Conservation (phyloP, 2,888 invertebrate species). For the Drosophila mettleri region DNA sequence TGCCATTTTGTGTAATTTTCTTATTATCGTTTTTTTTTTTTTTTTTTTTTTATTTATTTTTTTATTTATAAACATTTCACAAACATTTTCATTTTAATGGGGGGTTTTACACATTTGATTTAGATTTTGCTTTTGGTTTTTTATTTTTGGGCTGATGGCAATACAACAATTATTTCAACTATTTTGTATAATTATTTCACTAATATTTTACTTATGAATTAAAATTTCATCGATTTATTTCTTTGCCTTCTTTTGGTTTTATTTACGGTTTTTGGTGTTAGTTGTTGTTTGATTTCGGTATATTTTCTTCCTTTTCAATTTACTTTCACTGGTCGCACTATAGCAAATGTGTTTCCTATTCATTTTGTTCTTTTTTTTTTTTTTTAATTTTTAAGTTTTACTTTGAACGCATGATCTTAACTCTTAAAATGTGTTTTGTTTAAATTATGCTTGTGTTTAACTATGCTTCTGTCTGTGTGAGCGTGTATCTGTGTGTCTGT, state of each 20-base stretch:
- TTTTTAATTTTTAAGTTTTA: slow-evolving; percentile 29
- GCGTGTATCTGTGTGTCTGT: slow-evolving; percentile 15
- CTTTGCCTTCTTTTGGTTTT: slow-evolving; percentile 27
- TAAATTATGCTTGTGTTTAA: slow-evolving; percentile 26
- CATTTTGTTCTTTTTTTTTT: not conserved
- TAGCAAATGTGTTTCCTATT: slow-evolving; percentile 53
- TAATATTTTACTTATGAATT: slow-evolving; percentile 59
- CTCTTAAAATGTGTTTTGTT: slow-evolving; percentile 24
- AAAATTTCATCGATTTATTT: slow-evolving; percentile 38
- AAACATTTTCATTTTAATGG: slow-evolving; percentile 66
- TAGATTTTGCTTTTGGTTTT: slow-evolving; percentile 37
- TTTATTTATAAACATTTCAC: slow-evolving; percentile 77
- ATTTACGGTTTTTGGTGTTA: slow-evolving; percentile 36
- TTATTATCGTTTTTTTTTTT: slow-evolving; percentile 38
- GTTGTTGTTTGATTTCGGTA: slow-evolving; percentile 47
- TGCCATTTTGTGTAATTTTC: slow-evolving; percentile 48
- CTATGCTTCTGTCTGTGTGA: slow-evolving; percentile 26
- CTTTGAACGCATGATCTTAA: slow-evolving; percentile 45
- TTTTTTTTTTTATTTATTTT: slow-evolving; percentile 34
- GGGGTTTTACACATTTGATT: slow-evolving; percentile 68
- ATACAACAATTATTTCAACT: slow-evolving; percentile 79
- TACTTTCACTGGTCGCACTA: slow-evolving; percentile 40
- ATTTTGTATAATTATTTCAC: slow-evolving; percentile 76
- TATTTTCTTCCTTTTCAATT: slow-evolving; percentile 30
- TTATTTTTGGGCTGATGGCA: slow-evolving; percentile 60